Conservation (phyloP, 2,888 invertebrate genomes). For the Cataglyphis albicans region DNA sequence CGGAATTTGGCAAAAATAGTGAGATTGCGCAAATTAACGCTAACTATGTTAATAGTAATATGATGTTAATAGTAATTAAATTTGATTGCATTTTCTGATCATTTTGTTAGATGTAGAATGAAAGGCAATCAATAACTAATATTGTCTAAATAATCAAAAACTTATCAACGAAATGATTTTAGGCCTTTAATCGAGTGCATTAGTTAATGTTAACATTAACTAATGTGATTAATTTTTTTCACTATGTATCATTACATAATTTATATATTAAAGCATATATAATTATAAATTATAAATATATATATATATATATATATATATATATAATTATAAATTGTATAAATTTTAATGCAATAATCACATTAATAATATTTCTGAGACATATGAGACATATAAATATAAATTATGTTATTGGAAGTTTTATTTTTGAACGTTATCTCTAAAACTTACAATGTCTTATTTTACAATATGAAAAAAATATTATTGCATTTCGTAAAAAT, state of each 20-base stretch:
- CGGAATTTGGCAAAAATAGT: constrained; percentile 11
- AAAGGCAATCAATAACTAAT: background rate
- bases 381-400: background rate
- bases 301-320: no score
- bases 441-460: constrained; percentile 7
- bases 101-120: background rate
- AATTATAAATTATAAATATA: no score
- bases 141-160: constrained; percentile 18
- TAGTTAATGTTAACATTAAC: background rate
- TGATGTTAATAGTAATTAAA: background rate
- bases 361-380: background rate
- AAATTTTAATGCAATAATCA: background rate
- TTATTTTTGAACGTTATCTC: background rate
- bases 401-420: background rate
- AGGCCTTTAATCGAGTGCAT: background rate
- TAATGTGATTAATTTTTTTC: constrained; percentile 18
- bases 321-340: background rate
- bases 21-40: constrained; percentile 40
- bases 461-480: background rate
- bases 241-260: background rate
- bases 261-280: background rate
- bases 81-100: background rate
- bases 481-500: background rate
- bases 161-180: constrained; percentile 6
- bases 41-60: background rate